Conservation (phyloP, 1,140 invertebrate species). For the Sipha flava region DNA sequence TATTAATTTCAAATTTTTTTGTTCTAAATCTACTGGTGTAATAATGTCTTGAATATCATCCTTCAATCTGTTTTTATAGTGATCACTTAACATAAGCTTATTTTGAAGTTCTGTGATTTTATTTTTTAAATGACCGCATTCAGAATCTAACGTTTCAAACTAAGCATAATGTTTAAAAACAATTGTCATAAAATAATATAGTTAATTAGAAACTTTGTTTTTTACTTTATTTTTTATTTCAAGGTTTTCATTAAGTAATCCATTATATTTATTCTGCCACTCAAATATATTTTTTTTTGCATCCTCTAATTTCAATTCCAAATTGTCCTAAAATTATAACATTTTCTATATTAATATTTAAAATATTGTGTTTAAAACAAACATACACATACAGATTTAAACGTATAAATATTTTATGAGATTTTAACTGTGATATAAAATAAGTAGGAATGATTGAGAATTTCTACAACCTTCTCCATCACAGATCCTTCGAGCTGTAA, state of each 20-base stretch:
- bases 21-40: not conserved
- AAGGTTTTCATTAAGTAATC: not conserved
- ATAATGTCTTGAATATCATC: slow-evolving; percentile 12
- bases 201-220: not conserved
- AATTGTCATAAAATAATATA: not conserved
- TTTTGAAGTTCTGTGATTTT: slow-evolving; percentile 10
- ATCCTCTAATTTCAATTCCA: not conserved
- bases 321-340: not conserved
- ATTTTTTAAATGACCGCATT: slow-evolving; percentile 14
- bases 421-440: too few relatives aligned
- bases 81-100: not conserved
- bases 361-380: too few relatives aligned
- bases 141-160: slow-evolving; percentile 8
- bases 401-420: too few relatives aligned
- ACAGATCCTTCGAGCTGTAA: too few relatives aligned
- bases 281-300: not conserved
- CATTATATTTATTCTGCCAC: slow-evolving; percentile 11
- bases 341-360: not conserved
- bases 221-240: slow-evolving; percentile 3
- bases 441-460: too few relatives aligned
- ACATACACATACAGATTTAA: too few relatives aligned
- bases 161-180: not conserved
- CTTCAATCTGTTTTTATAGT: not conserved
- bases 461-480: too few relatives aligned
- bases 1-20: not conserved